Percentiles rank a stretch among this genome's conserved stretches.
These are phyloP conservation scores for Autographa pulchrina DNA, from an alignment of 2,888 invertebrate species.

Conservation along the genomic window DNA sequence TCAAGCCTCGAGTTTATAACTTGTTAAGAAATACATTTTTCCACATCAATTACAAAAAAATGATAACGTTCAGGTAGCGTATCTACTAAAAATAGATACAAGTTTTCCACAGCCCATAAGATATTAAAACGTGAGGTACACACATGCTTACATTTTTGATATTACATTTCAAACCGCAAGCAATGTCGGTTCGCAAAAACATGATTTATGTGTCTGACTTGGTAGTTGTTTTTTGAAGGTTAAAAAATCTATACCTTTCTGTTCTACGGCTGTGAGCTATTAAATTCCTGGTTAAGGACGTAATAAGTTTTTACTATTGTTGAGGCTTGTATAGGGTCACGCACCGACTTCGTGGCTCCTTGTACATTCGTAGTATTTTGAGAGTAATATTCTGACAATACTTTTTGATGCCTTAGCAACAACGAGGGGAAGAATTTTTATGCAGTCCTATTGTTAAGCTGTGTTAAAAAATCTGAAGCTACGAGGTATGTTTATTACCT, in stretches of 20 bases:
- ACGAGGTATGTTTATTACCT: constrained; percentile 35
- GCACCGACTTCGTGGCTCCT: constrained; percentile 50
- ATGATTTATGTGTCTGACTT: constrained; percentile 66
- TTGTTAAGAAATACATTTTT: constrained; percentile 26
- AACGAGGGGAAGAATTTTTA: background rate
- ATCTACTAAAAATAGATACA: constrained; percentile 8
- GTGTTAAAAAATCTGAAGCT: background rate
- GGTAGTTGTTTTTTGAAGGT: constrained; percentile 59
- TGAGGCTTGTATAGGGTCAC: constrained; percentile 45
- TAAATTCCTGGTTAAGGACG: constrained; percentile 49
- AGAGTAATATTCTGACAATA: constrained; percentile 8
- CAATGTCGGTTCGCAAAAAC: constrained; percentile 63
- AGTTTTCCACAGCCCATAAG: constrained; percentile 39
- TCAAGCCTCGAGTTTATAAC: constrained; percentile 22
- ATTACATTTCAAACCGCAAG: constrained; percentile 63
- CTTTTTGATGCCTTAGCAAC: background rate
- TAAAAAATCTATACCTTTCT: constrained; percentile 59
- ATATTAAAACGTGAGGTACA: constrained; percentile 42
- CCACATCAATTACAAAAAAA: background rate
- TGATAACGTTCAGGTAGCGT: constrained; percentile 3
- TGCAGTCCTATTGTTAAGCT: background rate
- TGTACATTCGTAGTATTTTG: constrained; percentile 39
- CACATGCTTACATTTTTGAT: constrained; percentile 55
- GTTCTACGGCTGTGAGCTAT: constrained; percentile 46
- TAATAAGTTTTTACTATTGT: constrained; percentile 59